Evolutionary conservation across 2,888 invertebrate species (phyloP).

Genomic region (Meta bourneti): DNA sequence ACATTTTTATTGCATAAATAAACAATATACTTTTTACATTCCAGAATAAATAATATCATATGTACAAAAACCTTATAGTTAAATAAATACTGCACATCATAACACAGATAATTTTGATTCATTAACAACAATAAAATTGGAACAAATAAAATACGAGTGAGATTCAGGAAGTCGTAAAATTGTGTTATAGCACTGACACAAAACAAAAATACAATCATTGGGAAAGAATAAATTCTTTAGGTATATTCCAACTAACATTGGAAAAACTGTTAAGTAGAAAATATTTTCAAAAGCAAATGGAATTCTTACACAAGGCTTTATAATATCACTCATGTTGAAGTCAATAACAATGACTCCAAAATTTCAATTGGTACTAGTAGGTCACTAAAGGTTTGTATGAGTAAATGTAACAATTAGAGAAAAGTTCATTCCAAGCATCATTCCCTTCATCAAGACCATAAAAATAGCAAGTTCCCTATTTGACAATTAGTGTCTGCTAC

Average conservation of each 20-base stretch:
- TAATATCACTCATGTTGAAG: neutral
- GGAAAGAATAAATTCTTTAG: neutral
- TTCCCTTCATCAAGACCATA: too few relatives aligned
- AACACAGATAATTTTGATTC: constrained; percentile 53
- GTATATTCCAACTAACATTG: neutral
- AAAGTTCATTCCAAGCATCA: too few relatives aligned
- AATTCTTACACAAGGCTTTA: neutral
- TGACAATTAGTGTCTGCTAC: too few relatives aligned
- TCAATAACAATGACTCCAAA: neutral
- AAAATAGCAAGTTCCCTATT: too few relatives aligned
- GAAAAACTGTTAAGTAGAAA: neutral
- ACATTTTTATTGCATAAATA: constrained; percentile 70
- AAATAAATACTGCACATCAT: constrained; percentile 50
- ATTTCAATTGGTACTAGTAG: neutral
- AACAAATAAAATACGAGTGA: constrained; percentile 18
- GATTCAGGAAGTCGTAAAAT: constrained; percentile 14
- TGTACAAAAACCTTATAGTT: constrained; percentile 54
- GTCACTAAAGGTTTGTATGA: neutral
- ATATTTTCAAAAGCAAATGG: neutral
- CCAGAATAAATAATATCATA: constrained; percentile 64
- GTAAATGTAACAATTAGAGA: too few relatives aligned
- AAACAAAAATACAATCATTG: neutral
- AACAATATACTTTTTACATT: constrained; percentile 62
- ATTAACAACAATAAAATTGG: constrained; percentile 31
- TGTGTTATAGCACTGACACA: neutral